Evolutionary conservation across 2,888 invertebrate genomes (phyloP).

Genomic region (Plemyria rubiginata): DNA sequence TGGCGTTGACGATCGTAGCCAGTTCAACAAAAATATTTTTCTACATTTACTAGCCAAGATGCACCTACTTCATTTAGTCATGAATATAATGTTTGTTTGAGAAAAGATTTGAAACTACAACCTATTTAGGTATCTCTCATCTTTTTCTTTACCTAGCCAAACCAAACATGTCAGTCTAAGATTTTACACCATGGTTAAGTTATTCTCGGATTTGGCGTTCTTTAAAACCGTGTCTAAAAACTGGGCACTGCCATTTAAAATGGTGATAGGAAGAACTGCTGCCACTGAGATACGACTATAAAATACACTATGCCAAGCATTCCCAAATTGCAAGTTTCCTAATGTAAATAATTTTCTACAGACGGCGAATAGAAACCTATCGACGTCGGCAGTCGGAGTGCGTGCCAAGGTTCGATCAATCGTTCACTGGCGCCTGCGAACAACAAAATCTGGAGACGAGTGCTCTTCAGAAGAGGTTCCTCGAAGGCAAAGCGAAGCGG

Average conservation of each 20-base stretch:
- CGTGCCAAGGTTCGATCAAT: conserved; percentile 94
- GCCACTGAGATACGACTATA: background rate
- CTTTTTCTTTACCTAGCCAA: background rate
- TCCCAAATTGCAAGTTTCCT: background rate
- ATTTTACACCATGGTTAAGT: background rate
- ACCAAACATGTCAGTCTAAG: background rate
- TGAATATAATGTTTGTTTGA: too few species aligned
- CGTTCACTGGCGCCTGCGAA: conserved; percentile 94
- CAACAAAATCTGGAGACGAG: conserved; percentile 96
- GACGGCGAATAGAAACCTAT: conserved; percentile 94
- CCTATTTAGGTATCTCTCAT: too few species aligned
- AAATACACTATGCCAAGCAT: background rate
- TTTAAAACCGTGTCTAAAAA: too few species aligned
- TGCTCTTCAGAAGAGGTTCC: conserved; percentile 93
- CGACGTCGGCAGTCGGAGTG: conserved; percentile 93
- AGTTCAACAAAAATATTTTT: conserved; percentile 1
- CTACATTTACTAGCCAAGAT: background rate
- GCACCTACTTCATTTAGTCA: background rate
- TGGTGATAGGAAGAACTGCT: background rate
- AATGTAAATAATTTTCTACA: conserved; percentile 51
- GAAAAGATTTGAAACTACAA: background rate
- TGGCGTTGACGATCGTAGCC: conserved; percentile 14
- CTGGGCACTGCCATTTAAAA: too few species aligned
- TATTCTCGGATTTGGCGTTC: background rate
- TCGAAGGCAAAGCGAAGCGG: conserved; percentile 95